A percentile compares a stretch with the other conserved stretches of the same genome.
Conservation (phyloP, 2,797 vertebrate species). For the Valencia hispanica region DNA sequence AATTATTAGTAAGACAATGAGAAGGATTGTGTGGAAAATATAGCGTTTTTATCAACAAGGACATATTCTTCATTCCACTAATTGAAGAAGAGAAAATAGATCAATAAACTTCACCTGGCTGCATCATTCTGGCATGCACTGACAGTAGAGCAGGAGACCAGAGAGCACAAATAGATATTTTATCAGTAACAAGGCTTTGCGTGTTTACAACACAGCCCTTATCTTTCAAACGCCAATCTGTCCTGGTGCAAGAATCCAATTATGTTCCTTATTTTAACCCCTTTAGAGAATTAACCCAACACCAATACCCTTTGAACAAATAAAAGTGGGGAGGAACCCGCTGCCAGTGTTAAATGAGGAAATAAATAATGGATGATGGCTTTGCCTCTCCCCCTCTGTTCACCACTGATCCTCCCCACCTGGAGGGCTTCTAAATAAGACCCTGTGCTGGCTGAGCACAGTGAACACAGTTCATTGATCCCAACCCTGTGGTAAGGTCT, state of each 20-base stretch:
- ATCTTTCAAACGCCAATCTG: constrained; percentile 63
- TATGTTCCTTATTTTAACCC: constrained; percentile 73
- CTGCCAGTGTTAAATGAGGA: constrained; percentile 71
- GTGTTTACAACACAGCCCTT: constrained; percentile 73
- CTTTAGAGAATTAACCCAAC: constrained; percentile 70
- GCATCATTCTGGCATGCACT: constrained; percentile 43
- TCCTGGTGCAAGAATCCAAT: constrained; percentile 71
- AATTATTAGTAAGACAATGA: constrained; percentile 30
- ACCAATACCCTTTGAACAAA: constrained; percentile 64
- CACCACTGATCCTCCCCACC: constrained; percentile 73
- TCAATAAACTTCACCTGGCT: constrained; percentile 43
- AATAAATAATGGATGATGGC: constrained; percentile 74
- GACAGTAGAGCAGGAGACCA: constrained; percentile 47
- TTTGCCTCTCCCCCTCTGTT: constrained; percentile 57
- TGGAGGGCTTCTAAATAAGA: constrained; percentile 76
- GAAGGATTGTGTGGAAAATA: constrained; percentile 41
- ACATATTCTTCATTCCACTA: constrained; percentile 59
- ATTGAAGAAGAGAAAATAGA: constrained; percentile 50
- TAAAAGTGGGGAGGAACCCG: constrained; percentile 56
- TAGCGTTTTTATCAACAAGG: constrained; percentile 43
- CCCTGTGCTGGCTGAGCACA: constrained; percentile 68
- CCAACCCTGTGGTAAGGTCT: constrained; percentile 55
- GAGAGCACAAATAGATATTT: constrained; percentile 55
- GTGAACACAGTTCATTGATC: constrained; percentile 74
- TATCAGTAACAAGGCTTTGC: constrained; percentile 63